A percentile compares a stretch with the other conserved stretches of the same genome.
phyloP scores from a whole-genome alignment of 1,140 invertebrate species.

The Myzus persicae region DNA sequence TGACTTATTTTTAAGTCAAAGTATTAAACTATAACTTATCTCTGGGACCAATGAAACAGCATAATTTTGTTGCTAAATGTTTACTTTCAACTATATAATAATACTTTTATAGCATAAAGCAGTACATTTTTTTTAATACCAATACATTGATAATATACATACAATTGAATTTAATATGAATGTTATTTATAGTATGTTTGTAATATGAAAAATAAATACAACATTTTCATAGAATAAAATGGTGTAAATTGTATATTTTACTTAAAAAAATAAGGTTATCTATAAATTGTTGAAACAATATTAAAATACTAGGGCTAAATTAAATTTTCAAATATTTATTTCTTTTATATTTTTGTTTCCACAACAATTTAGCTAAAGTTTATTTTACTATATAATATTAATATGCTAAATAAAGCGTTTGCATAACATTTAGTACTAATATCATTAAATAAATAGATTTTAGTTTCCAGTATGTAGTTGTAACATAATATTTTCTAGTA shows the following conservation, averaged over 20 bases:
- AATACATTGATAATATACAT: too few species aligned
- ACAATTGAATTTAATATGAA: too few species aligned
- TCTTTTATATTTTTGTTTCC: too few species aligned
- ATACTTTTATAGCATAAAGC: background rate
- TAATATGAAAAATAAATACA: background rate
- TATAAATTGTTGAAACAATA: background rate
- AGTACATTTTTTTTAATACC: too few species aligned
- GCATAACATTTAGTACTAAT: too few species aligned
- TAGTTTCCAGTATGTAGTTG: too few species aligned
- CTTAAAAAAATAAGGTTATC: background rate
- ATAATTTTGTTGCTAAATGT: slow-evolving; percentile 7
- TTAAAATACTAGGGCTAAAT: background rate
- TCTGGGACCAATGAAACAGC: background rate
- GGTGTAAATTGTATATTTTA: slow-evolving; percentile 10
- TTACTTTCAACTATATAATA: background rate
- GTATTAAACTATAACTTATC: background rate
- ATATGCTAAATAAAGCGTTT: too few species aligned
- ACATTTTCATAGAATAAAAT: background rate
- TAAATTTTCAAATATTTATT: background rate
- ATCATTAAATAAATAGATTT: too few species aligned
- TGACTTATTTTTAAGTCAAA: slow-evolving; percentile 22
- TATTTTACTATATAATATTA: too few species aligned
- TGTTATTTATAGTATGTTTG: background rate
- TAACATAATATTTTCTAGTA: too few species aligned
- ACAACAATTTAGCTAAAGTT: too few species aligned